Base-by-base conservation (phyloP, 2,113 vertebrate genomes). In the Poeciliopsis prolifica region DNA sequence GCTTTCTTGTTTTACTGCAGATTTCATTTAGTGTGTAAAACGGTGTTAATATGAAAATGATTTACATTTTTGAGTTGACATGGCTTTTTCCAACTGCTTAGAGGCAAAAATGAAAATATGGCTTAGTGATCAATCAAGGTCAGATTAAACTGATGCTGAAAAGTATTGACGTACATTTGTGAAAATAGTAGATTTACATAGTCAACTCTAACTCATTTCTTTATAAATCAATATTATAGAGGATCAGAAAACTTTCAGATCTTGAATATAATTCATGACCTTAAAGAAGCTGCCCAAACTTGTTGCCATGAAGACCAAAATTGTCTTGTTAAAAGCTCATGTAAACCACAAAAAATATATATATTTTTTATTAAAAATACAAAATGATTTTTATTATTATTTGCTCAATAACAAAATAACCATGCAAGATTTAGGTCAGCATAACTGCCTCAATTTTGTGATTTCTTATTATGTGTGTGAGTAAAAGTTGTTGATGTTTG, bases 1-100 rank as follows among this genome's bases (percentile, higher is more conserved):
- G 19, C 30, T 0, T 74, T 24, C 48, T 61, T 77, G 33, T 66
- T 83, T 79, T 81, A 69, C 66, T 85, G 65, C 58, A 77, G 75
- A 71, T 78, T 30, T 58, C 35, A 74, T 75, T 29, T 54, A 68
- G 12, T 42, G 26, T 37, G 33, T 78, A 9, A 69, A 70, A 37
- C 65, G 11, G 68, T 58, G 10, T 58, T 58, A 3, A 22, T 31
- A 54, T 44, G 54, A 65, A 76, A 51, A 58, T 87, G 1, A 70
- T 61, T 65, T 28, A 37, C 42, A 65, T 60, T 42, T 26, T 15
- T 76, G 15, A 68, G 48, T 48, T 31, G 19, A 54, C 5, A 9
- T 61, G 33, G 33, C 63, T 71, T 85, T 68, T 62, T 66, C 24
- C 65, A 71, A 4, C 40, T 29, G 75, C 54, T 72, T 51, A 31